phyloP scores from a whole-genome alignment of 2,888 invertebrate genomes.

The Callinectes sapidus region DNA sequence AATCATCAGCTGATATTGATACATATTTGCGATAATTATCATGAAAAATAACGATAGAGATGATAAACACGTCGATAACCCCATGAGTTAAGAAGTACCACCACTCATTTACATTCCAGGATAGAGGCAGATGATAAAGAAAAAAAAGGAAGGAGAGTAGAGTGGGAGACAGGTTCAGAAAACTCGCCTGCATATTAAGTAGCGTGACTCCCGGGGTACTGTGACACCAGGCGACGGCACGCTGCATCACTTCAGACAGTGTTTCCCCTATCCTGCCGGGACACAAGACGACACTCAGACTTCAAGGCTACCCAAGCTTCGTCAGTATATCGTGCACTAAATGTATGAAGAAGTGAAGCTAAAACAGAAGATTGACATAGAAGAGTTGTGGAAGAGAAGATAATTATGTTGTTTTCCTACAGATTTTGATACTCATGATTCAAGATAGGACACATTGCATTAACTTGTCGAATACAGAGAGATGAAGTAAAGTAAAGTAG shows the following conservation, averaged over 20 bases:
- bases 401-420: too few species aligned
- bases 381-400: too few species aligned
- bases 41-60: neutral
- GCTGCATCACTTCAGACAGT: constrained; percentile 47
- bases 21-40: neutral
- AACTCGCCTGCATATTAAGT: constrained; percentile 46
- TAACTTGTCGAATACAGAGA: too few species aligned
- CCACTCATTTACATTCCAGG: neutral
- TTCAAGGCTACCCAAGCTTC: neutral
- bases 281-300: neutral
- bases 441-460: too few species aligned
- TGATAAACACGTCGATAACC: neutral
- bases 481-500: neutral
- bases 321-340: neutral
- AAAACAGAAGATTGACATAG: too few species aligned
- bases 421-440: too few species aligned
- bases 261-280: constrained; percentile 41
- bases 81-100: neutral
- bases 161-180: neutral
- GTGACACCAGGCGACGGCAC: constrained; percentile 53
- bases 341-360: neutral
- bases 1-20: neutral
- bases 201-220: constrained; percentile 17
- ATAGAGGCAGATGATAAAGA: neutral
- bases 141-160: neutral